Percentiles rank a stretch among this genome's conserved stretches.
Conservation (phyloP, 2,888 invertebrate genomes). For the Caenorhabditis sp. region DNA sequence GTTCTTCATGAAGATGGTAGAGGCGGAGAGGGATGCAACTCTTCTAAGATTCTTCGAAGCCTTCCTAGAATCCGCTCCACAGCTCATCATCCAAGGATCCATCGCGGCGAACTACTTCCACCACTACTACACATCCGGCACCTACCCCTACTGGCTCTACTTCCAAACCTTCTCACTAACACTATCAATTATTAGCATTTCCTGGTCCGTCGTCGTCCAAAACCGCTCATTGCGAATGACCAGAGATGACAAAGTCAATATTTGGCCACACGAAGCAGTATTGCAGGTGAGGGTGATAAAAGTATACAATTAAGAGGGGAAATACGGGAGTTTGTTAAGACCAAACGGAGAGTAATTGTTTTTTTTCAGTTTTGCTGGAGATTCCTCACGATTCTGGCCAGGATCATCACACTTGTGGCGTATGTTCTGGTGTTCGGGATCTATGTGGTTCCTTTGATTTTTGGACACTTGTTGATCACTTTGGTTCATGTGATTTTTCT, state of each 20-base stretch:
- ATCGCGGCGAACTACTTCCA: constrained; percentile 64
- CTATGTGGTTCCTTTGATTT: constrained; percentile 51
- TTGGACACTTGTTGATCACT: constrained; percentile 62
- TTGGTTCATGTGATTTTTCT: constrained; percentile 67
- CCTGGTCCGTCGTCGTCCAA: constrained; percentile 77
- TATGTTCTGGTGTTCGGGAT: constrained; percentile 49
- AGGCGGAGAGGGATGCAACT: constrained; percentile 77
- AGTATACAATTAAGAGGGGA: constrained; percentile 5
- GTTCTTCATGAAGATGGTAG: constrained; percentile 73
- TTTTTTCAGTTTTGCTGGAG: constrained; percentile 78
- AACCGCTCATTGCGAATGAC: constrained; percentile 76
- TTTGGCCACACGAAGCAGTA: constrained; percentile 74
- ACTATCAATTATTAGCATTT: constrained; percentile 73
- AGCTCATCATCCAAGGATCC: constrained; percentile 76
- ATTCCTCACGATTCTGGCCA: constrained; percentile 70
- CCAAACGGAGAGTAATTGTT: not conserved
- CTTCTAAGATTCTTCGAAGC: constrained; percentile 73
- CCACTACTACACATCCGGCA: constrained; percentile 17
- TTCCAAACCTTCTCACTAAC: constrained; percentile 70
- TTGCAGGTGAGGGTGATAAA: constrained; percentile 69
- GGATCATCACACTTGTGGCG: constrained; percentile 66
- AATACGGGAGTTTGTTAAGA: not conserved
- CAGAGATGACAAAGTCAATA: constrained; percentile 75
- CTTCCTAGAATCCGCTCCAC: constrained; percentile 77
- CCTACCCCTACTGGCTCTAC: constrained; percentile 63